A percentile compares a stretch with the other conserved stretches of the same genome.
Evolutionary conservation across 2,797 vertebrate genomes (phyloP).

Genomic region (Rhinoraja longicauda): DNA sequence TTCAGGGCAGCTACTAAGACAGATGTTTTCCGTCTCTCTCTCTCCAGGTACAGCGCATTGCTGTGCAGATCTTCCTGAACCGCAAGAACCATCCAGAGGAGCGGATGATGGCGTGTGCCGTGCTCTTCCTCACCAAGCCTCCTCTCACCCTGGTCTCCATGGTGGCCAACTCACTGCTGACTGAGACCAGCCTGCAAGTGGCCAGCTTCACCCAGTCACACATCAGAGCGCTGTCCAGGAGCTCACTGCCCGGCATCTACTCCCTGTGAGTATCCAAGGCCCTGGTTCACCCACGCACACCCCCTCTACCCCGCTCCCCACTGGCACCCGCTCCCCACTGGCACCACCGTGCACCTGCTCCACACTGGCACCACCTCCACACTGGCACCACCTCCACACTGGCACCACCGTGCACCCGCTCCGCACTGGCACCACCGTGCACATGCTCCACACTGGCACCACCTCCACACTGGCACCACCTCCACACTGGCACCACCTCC

Average conservation of each 20-base stretch:
- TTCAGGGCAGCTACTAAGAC: too few relatives aligned
- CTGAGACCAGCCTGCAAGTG: constrained; percentile 66
- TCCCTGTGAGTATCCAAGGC: constrained; percentile 60
- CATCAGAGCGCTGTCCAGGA: constrained; percentile 66
- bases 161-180: constrained; percentile 57
- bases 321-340: too few relatives aligned
- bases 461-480: too few relatives aligned
- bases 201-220: constrained; percentile 68
- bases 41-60: constrained; percentile 66
- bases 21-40: constrained; percentile 16
- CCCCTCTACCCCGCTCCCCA: too few relatives aligned
- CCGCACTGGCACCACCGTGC: too few relatives aligned
- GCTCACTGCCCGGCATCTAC: constrained; percentile 61
- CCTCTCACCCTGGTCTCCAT: constrained; percentile 56
- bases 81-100: constrained; percentile 53
- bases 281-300: too few relatives aligned
- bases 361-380: too few relatives aligned
- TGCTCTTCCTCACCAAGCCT: constrained; percentile 70
- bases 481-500: too few relatives aligned
- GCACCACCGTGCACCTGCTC: too few relatives aligned
- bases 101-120: constrained; percentile 62
- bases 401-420: too few relatives aligned
- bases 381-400: too few relatives aligned
- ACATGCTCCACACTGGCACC: too few relatives aligned
- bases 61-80: constrained; percentile 67